Evolutionary conservation across 1,140 invertebrate genomes (phyloP).

Genomic region (Ips nitidus): DNA sequence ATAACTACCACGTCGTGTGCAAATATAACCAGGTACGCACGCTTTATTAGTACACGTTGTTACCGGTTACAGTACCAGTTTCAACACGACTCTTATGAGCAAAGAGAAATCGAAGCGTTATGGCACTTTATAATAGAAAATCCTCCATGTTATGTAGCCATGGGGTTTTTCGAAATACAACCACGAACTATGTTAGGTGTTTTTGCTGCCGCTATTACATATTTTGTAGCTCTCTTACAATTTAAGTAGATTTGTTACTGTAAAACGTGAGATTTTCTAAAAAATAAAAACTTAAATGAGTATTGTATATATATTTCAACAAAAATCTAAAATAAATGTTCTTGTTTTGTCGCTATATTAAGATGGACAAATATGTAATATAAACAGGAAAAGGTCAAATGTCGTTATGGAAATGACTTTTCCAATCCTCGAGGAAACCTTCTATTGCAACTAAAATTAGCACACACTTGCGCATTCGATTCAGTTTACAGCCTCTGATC

Average conservation of each 20-base stretch:
- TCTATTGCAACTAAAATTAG: slow-evolving; percentile 4
- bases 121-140: neutral
- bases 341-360: neutral
- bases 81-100: neutral
- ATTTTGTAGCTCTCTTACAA: slow-evolving; percentile 1
- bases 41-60: neutral
- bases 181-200: neutral
- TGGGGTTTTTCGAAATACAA: slow-evolving; percentile 2
- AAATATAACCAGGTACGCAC: neutral
- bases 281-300: neutral
- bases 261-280: neutral
- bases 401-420: neutral
- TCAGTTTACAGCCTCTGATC: too few relatives aligned
- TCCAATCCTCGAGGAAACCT: too few relatives aligned
- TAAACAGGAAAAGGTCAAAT: neutral
- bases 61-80: neutral
- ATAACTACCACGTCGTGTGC: neutral
- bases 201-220: neutral
- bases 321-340: neutral
- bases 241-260: neutral
- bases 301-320: neutral
- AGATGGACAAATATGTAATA: neutral
- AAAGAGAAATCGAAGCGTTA: neutral
- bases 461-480: slow-evolving; percentile 14
- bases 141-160: neutral